phyloP scores from a whole-genome alignment of 2,113 vertebrate genomes.

The Myotis davidii region DNA sequence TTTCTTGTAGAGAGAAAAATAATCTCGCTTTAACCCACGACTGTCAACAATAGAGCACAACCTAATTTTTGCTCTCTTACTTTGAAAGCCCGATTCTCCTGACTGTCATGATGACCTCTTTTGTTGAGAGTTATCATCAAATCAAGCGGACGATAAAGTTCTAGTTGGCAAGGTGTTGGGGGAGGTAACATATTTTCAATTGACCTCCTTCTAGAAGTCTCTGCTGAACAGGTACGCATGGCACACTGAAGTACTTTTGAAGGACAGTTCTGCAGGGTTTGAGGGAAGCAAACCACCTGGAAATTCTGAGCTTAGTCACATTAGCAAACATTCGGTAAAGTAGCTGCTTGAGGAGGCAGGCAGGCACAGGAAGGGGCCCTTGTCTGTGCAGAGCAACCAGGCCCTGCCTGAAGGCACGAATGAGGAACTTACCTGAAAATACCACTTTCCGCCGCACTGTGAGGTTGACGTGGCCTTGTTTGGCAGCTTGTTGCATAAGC shows the following conservation, averaged over 20 bases:
- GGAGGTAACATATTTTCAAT: background rate
- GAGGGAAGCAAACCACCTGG: conserved; percentile 68
- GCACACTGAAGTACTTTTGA: conserved; percentile 58
- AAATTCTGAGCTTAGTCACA: conserved; percentile 71
- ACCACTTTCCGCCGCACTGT: conserved; percentile 96
- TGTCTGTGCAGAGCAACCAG: background rate
- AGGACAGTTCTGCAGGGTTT: conserved; percentile 47
- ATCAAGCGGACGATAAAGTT: background rate
- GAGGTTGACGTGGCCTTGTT: conserved; percentile 98
- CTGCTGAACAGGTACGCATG: background rate
- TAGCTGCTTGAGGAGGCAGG: conserved; percentile 60
- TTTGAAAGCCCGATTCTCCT: background rate
- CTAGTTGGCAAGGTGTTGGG: background rate
- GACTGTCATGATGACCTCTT: background rate
- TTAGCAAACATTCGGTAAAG: conserved; percentile 72
- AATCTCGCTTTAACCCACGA: background rate
- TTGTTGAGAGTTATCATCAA: background rate
- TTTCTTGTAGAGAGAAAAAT: background rate
- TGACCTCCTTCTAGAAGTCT: background rate
- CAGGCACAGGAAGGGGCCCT: conserved; percentile 22
- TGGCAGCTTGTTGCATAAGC: conserved; percentile 99
- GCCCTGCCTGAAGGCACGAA: background rate
- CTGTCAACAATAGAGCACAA: background rate
- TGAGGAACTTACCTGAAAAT: conserved; percentile 90
- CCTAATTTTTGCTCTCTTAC: background rate